Evolutionary conservation across 1,140 invertebrate genomes (phyloP).

Genomic region (Anthonomus grandis): DNA sequence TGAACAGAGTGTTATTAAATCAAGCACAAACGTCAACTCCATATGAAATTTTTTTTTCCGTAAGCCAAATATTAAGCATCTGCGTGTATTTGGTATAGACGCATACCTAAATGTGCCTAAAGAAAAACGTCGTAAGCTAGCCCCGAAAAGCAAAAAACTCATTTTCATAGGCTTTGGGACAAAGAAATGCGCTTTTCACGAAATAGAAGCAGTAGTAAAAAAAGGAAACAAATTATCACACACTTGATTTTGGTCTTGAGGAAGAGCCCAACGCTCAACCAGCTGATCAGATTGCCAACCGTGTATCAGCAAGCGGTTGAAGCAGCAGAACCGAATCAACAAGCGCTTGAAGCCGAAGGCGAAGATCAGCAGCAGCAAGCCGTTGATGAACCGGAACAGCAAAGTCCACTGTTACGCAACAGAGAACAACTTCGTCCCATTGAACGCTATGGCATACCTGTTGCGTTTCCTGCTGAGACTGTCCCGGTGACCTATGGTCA

Average conservation of each 20-base stretch:
- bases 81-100: conserved; percentile 40
- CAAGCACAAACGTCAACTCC: conserved; percentile 7
- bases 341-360: not conserved
- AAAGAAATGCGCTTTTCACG: not conserved
- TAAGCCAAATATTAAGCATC: conserved; percentile 17
- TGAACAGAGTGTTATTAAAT: conserved; percentile 31
- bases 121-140: conserved; percentile 15
- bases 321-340: not conserved
- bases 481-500: not conserved
- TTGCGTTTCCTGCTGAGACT: not conserved
- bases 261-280: not conserved
- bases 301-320: too few species aligned
- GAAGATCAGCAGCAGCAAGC: too few species aligned
- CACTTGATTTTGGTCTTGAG: not conserved
- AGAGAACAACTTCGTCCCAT: not conserved
- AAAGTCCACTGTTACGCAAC: not conserved
- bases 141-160: not conserved
- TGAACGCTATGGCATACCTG: not conserved
- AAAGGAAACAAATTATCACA: not conserved
- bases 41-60: conserved; percentile 27
- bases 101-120: conserved; percentile 30
- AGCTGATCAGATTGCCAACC: not conserved
- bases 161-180: conserved; percentile 18
- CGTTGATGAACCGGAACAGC: not conserved
- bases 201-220: not conserved